Percentiles rank a stretch among this genome's conserved stretches.
Evolutionary conservation across 2,113 vertebrate species (phyloP).

Genomic region (Hypomesus transpacificus): DNA sequence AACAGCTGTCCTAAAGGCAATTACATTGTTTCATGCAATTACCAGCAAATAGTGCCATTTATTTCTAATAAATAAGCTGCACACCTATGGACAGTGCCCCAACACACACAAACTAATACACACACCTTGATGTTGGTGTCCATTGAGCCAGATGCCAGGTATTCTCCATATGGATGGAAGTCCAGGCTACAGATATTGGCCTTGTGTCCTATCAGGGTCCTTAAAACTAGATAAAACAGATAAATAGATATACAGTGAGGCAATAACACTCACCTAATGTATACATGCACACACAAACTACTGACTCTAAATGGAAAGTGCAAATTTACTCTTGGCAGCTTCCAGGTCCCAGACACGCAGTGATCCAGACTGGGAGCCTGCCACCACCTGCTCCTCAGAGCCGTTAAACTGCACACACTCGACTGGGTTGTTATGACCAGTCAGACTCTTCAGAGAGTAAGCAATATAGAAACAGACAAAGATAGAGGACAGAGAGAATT

Average conservation of each 20-base stretch:
- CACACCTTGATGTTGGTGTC: conserved; percentile 96
- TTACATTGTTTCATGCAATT: too few relatives aligned
- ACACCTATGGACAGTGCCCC: background rate
- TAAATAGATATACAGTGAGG: background rate
- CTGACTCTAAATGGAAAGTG: background rate
- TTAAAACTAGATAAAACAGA: conserved; percentile 72
- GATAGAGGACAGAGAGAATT: background rate
- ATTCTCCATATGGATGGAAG: conserved; percentile 89
- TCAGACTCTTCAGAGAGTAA: conserved; percentile 80
- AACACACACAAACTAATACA: background rate
- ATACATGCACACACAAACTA: background rate
- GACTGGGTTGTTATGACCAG: conserved; percentile 85
- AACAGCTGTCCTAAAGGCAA: too few relatives aligned
- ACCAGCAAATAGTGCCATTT: too few relatives aligned
- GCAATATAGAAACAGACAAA: background rate
- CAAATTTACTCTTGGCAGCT: conserved; percentile 90
- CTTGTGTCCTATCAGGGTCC: conserved; percentile 89
- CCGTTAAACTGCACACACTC: conserved; percentile 89
- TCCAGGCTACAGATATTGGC: conserved; percentile 90
- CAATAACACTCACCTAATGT: background rate
- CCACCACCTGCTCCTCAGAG: conserved; percentile 88
- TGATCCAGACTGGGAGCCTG: conserved; percentile 92
- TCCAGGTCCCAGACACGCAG: conserved; percentile 95
- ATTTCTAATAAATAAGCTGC: too few relatives aligned
- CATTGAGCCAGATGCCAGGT: conserved; percentile 89